These are phyloP conservation scores for Pedionomus torquatus DNA, from an alignment of 2,113 vertebrate species.

Conservation along the genomic window DNA sequence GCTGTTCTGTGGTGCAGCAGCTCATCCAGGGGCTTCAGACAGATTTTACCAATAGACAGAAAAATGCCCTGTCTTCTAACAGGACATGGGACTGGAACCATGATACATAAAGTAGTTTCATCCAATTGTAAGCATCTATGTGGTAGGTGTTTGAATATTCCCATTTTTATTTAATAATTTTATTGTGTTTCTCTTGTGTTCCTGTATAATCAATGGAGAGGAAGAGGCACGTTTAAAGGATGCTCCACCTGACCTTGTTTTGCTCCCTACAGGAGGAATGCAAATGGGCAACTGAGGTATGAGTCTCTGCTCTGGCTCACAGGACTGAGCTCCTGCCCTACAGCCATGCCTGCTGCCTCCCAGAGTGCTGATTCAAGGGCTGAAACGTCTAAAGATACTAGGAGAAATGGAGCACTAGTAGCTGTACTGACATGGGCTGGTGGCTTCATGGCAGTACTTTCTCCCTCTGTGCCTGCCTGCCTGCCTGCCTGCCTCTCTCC, in stretches of 20 bases:
- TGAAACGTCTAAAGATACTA: neutral
- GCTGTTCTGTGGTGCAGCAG: neutral
- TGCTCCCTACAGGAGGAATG: neutral
- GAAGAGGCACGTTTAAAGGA: neutral
- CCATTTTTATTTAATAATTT: neutral
- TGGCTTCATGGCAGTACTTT: fast-evolving
- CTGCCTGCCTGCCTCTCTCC: neutral
- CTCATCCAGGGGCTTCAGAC: fast-evolving
- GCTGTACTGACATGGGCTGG: neutral
- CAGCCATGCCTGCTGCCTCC: neutral
- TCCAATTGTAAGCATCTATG: fast-evolving
- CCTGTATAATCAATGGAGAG: neutral
- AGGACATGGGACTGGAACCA: neutral
- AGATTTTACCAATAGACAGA: neutral
- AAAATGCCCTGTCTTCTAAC: neutral
- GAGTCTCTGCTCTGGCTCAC: neutral
- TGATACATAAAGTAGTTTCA: neutral
- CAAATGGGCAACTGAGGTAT: neutral
- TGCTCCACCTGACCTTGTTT: fast-evolving
- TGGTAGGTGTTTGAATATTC: neutral
- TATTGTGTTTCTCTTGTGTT: neutral
- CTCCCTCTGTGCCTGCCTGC: neutral
- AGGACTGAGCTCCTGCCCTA: fast-evolving
- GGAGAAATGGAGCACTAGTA: neutral
- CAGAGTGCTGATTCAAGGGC: neutral